Conservation (phyloP, 2,888 invertebrate species). For the Spodoptera picta region DNA sequence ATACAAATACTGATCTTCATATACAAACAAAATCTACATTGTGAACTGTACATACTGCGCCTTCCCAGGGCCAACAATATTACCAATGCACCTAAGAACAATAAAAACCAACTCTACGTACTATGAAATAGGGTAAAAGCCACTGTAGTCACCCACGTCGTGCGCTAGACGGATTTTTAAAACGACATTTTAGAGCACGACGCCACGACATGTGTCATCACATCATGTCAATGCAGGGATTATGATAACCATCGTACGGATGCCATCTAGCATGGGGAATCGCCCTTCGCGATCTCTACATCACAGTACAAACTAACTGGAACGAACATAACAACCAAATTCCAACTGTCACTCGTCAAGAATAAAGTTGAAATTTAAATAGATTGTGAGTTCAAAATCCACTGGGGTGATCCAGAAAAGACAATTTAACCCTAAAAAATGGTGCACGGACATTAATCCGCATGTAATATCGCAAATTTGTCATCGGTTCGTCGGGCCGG, state of each 20-base stretch:
- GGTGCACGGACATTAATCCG: conserved; percentile 87
- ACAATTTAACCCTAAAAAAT: conserved; percentile 89
- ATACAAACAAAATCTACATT: conserved; percentile 80
- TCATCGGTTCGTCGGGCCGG: conserved; percentile 80
- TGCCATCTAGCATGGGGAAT: conserved; percentile 86
- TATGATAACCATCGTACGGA: conserved; percentile 88
- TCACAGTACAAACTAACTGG: conserved; percentile 65
- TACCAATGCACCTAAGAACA: conserved; percentile 32
- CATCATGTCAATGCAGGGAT: conserved; percentile 88
- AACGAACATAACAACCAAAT: conserved; percentile 35
- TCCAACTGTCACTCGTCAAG: conserved; percentile 50
- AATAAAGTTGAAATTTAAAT: conserved; percentile 55
- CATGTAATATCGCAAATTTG: conserved; percentile 89
- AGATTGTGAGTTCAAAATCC: conserved; percentile 48
- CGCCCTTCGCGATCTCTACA: conserved; percentile 85
- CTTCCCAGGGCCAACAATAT: conserved; percentile 76
- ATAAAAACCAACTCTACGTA: conserved; percentile 60
- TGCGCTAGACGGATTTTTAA: conserved; percentile 71
- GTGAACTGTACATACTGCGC: conserved; percentile 76
- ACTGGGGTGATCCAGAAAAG: conserved; percentile 82
- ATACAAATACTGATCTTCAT: conserved; percentile 78
- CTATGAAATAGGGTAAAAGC: conserved; percentile 57
- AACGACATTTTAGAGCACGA: conserved; percentile 84
- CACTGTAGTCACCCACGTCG: conserved; percentile 47
- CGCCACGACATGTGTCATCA: conserved; percentile 88